These are phyloP conservation scores for Spongilla lacustris DNA, from an alignment of 37 sponge, comb jelly and placozoan genomes.

Conservation along the genomic window DNA sequence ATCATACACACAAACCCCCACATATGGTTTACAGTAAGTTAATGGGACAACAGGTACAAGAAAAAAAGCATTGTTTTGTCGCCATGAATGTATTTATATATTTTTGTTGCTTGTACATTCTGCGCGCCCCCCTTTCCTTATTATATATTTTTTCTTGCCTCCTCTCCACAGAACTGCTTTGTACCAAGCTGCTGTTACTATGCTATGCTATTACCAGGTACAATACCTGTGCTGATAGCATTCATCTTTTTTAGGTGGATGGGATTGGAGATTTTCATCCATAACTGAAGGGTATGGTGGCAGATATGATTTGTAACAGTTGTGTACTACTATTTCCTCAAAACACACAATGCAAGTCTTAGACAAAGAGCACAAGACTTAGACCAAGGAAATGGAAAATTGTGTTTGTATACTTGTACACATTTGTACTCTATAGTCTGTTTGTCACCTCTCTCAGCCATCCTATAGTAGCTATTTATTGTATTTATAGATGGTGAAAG, in stretches of 20 bases:
- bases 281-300: conserved; percentile 47
- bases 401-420: neutral
- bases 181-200: conserved; percentile 66
- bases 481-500: too few species aligned
- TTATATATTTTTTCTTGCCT: neutral
- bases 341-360: neutral
- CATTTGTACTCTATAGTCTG: neutral
- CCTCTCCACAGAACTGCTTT: conserved; percentile 23
- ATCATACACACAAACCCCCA: too few species aligned
- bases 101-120: too few species aligned
- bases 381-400: neutral
- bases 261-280: conserved; percentile 75
- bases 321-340: neutral
- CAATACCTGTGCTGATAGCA: conserved; percentile 34
- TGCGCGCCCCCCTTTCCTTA: too few species aligned
- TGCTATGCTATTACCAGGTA: conserved; percentile 48
- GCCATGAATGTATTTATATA: too few species aligned
- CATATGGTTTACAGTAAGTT: neutral
- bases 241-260: conserved; percentile 56
- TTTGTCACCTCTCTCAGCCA: neutral
- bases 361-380: neutral
- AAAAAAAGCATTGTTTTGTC: neutral
- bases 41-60: neutral
- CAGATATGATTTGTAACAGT: neutral
- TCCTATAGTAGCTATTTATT: too few species aligned